phyloP scores from a whole-genome alignment of 1,140 invertebrate genomes.

The Drosophila sp. region DNA sequence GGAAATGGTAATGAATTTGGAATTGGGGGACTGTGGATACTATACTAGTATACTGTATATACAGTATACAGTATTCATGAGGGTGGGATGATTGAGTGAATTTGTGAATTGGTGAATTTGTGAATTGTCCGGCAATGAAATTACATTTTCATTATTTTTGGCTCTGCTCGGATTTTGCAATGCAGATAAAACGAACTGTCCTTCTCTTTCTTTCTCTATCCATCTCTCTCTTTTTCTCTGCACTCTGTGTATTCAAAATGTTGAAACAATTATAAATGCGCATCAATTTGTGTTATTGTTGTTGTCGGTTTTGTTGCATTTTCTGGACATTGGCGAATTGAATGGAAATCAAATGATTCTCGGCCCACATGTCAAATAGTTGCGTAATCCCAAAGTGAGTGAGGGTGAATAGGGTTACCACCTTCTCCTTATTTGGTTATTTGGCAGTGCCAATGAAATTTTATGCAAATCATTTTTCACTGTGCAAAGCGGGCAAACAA shows the following conservation, averaged over 20 bases:
- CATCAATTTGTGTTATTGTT: slow-evolving; percentile 70
- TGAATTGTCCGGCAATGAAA: slow-evolving; percentile 64
- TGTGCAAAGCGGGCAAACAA: slow-evolving; percentile 55
- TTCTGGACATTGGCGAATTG: slow-evolving; percentile 18
- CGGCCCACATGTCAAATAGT: slow-evolving; percentile 47
- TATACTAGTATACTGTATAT: too few relatives aligned
- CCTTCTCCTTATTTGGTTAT: neutral
- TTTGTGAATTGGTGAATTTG: slow-evolving; percentile 41
- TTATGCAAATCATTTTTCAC: slow-evolving; percentile 77
- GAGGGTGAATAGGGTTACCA: neutral
- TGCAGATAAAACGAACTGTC: slow-evolving; percentile 46
- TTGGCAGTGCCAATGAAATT: slow-evolving; percentile 62
- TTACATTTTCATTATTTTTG: slow-evolving; percentile 79
- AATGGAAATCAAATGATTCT: slow-evolving; percentile 40
- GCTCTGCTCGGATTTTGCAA: slow-evolving; percentile 31
- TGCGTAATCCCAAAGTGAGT: neutral
- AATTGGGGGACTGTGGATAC: neutral
- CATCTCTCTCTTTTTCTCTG: neutral
- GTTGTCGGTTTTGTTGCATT: neutral
- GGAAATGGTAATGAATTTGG: too few relatives aligned
- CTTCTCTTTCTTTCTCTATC: neutral
- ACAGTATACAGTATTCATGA: too few relatives aligned
- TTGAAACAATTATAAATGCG: slow-evolving; percentile 76
- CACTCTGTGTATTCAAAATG: slow-evolving; percentile 39
- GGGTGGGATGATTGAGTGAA: slow-evolving; percentile 50